Base-by-base conservation (phyloP, 1,140 invertebrate species). In the Harpegnathos saltator region DNA sequence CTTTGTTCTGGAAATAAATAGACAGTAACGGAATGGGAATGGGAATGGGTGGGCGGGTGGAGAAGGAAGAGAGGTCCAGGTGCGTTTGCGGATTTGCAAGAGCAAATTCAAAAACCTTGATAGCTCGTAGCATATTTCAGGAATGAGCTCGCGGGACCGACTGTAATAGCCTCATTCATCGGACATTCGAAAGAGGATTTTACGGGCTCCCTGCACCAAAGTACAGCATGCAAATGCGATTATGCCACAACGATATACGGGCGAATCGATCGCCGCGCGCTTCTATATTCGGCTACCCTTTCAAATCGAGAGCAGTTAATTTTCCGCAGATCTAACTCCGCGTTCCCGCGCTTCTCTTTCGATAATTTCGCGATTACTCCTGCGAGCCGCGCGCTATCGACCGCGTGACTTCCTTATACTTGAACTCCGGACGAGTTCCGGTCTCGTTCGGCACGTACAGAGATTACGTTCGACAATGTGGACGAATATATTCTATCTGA, bases 151-250 rank as follows among this genome's bases (percentile, higher is more conserved):
- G 54, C 17, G 58, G 38, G 52, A 7, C 24, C n/a, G 68, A 44
- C 48, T 19, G 62, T 86, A 86, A 86, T 86, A 74, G 73, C 62
- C 24, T 29, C 62, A 80, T 87, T 86, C 85, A 83, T 80, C 48
- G 85, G 62, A 84, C 81, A 87, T 80, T 69, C 62, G 62, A 84
- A 87, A 87, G 86, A 84, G 86, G 85, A 87, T 87, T 87, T 87
- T 87, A 87, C 82, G 81, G 71, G 54, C 59, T 52, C 62, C 59
- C 69, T 88, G 80, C 85, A 88, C 83, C 86, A 88, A 88, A 85
- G 84, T 88, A 88, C 80, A 85, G 83, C 68, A 74, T 88, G 86
- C 72, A 89, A 89, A 89, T 85, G 86, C 71, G 83, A 89, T 89
- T 89, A 89, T 85, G 58, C 54, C 61, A 66, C 48, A 75, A 74